These are phyloP conservation scores for Pseudolaguvia tuberculata DNA, from an alignment of 2,113 vertebrate species.

Conservation along the genomic window DNA sequence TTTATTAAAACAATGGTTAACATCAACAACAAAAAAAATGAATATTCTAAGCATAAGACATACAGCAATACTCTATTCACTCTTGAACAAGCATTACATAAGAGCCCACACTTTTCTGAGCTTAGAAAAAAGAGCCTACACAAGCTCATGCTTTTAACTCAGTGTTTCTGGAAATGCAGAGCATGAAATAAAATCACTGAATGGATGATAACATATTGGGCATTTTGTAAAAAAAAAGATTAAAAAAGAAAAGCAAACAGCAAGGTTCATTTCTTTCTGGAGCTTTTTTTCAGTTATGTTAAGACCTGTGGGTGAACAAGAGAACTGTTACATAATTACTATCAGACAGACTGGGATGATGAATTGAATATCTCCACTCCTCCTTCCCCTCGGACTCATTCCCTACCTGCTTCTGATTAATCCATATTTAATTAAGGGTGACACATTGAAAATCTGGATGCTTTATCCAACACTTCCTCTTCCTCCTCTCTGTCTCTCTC, in stretches of 20 bases:
- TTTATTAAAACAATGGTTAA: conserved; percentile 35
- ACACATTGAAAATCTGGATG: conserved; percentile 46
- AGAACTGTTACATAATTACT: conserved; percentile 42
- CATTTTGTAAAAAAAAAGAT: background rate
- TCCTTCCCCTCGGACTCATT: conserved; percentile 18
- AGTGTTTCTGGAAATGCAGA: conserved; percentile 5
- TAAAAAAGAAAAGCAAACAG: background rate
- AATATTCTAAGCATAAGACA: background rate
- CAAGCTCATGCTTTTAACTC: conserved; percentile 9
- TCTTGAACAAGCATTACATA: conserved; percentile 17
- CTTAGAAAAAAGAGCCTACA: conserved; percentile 24
- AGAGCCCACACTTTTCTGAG: conserved; percentile 20
- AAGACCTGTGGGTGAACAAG: conserved; percentile 39
- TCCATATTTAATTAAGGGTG: conserved; percentile 47
- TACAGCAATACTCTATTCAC: background rate
- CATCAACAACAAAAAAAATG: conserved; percentile 2
- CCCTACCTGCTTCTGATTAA: conserved; percentile 38
- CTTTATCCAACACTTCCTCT: conserved; percentile 15
- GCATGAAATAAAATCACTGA: conserved; percentile 7
- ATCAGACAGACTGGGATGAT: conserved; percentile 38
- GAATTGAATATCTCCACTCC: conserved; percentile 37
- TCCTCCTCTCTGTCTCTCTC: background rate
- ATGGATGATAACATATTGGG: background rate
- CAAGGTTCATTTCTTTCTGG: background rate
- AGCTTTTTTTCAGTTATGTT: conserved; percentile 14